Evolutionary conservation across 2,113 vertebrate species (phyloP).

Genomic region (Lanius collurio): DNA sequence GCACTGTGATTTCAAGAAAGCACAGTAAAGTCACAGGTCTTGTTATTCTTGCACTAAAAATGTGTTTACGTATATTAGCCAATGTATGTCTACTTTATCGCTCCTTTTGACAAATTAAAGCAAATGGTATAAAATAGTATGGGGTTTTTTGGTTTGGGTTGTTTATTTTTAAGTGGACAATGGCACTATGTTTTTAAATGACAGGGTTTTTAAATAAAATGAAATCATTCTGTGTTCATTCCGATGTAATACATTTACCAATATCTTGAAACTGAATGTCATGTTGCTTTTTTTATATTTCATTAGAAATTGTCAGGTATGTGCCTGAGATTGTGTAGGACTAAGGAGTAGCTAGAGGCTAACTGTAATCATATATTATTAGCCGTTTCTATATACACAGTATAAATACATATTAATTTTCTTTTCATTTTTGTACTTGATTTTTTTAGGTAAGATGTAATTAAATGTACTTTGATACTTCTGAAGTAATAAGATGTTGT

Average conservation of each 20-base stretch:
- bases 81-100: slow-evolving; percentile 81
- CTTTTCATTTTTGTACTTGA: slow-evolving; percentile 85
- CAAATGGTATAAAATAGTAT: slow-evolving; percentile 75
- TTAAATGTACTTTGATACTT: slow-evolving; percentile 87
- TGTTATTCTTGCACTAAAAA: slow-evolving; percentile 88
- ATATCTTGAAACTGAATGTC: slow-evolving; percentile 80
- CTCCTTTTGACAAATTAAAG: slow-evolving; percentile 74
- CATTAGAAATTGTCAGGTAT: slow-evolving; percentile 79
- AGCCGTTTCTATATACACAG: slow-evolving; percentile 79
- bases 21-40: slow-evolving; percentile 86
- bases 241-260: slow-evolving; percentile 75
- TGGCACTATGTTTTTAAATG: slow-evolving; percentile 79
- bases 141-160: slow-evolving; percentile 24
- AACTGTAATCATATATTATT: slow-evolving; percentile 79
- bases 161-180: slow-evolving; percentile 79
- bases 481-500: slow-evolving; percentile 81
- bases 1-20: slow-evolving; percentile 85
- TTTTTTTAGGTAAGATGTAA: slow-evolving; percentile 85
- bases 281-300: slow-evolving; percentile 74
- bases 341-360: slow-evolving; percentile 76
- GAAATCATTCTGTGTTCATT: slow-evolving; percentile 77
- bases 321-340: slow-evolving; percentile 80
- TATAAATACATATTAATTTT: slow-evolving; percentile 79
- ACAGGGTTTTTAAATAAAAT: slow-evolving; percentile 81
- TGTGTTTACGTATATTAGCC: slow-evolving; percentile 85